Evolutionary conservation across 2,797 vertebrate genomes (phyloP), one percentile per base, ranked within the genome.

Genomic region (Perodicticus potto): DNA sequence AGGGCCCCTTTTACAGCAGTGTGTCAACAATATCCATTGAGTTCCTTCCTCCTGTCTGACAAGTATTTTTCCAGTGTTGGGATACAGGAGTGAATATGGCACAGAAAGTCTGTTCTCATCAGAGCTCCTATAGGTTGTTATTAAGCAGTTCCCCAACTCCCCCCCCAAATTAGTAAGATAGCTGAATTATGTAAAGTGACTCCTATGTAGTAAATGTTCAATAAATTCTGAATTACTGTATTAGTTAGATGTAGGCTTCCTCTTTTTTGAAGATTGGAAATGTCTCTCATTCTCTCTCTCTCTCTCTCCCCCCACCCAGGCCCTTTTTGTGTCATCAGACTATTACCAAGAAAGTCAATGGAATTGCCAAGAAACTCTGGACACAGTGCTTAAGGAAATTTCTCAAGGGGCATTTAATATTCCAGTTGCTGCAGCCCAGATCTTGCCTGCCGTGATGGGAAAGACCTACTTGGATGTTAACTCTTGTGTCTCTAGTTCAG

Each of bases 381-480:
- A 57, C 0, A 72, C 32, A 0, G 59, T 96, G 29, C 63, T 97
- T 27, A 0, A 5, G 0, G 22, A 96, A 67, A 89, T 97, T 86
- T 5, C 55, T 29, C 69, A 10, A 29, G 87, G 87, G 87, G 32
- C 45, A 12, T 97, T 98, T 74, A 6, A 0, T 12, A 23, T 12
- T 1, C 95, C 97, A 6, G 67, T 3, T 74, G 83, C 95, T 25
- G 96, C 97, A 25, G 86, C 97, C n/a, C 97, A 97, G 69, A 34
- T 98, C 37, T 43, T 97, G 7, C 97, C 97, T 12, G 85, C 97
- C 59, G 65, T 98, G 65, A 4, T 95, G 61, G 96, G 94, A 70
- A 94, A 90, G 80, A 97, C 94, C 6, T 97, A 97, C 17, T 13
- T 97, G 94, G 87, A 97, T 29, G 49, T 97, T 29, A 94, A 7